Base-by-base conservation (phyloP, 2,888 invertebrate species). In the Orthonevra nobilis region DNA sequence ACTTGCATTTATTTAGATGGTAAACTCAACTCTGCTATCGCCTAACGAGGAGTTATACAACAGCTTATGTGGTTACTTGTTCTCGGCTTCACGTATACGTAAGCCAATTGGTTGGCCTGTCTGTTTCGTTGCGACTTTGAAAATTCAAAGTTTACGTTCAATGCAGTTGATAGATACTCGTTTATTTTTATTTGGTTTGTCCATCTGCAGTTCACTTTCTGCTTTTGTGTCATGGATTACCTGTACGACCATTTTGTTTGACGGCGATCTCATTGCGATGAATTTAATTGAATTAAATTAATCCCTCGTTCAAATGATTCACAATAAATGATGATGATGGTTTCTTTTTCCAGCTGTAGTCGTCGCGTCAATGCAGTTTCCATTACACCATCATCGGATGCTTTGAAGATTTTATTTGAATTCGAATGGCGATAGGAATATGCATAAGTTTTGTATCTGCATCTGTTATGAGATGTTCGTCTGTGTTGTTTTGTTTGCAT, bases 111-210 rank as follows among this genome's bases (percentile, higher is more conserved):
- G 28, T 36, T 44, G 50, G 61, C 19, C 26, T 14, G 6, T 30
- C 9, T 34, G n/a, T 32, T 46, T 30, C 6, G 32, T 7, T 42
- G 48, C 75, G 81, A 81, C 81, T 72, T 74, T 81, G 75, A 81
- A 82, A 81, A 72, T 70, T 66, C 60, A 82, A 82, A 82, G 82
- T 82, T 82, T 73, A 82, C 56, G 82, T 75, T 81, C 81, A 82
- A 54, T 58, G 73, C 40, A 63, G 52, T 10, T n/a, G 28, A n/a
- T 14, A 12, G 34, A 34, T 32, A 17, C 20, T 17, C 15, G 34
- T n/a, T n/a, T n/a, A n/a, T 34, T 10, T 17, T 26, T 46, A 36
- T 36, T 17, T 63, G 52, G 52, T 32, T 30, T 17, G 26, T 28
- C 54, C 46, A 34, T 69, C 52, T 61, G 32, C 40, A 54, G 32